Percentiles rank a stretch among this genome's conserved stretches.
Evolutionary conservation across 2,113 vertebrate genomes (phyloP).

Genomic region (Todiramphus chloris): DNA sequence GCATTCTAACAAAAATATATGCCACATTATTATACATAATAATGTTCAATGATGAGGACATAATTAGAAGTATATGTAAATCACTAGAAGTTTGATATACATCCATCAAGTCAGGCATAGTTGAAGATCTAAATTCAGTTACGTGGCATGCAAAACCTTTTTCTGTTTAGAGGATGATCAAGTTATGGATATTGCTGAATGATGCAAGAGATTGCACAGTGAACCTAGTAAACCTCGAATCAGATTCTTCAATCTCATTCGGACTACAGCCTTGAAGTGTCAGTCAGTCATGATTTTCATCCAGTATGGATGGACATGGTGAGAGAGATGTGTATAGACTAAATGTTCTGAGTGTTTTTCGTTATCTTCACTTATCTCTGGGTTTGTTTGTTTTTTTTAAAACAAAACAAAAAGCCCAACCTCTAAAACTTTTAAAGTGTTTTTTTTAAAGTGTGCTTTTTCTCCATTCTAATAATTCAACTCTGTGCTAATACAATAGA

Average conservation of each 20-base stretch:
- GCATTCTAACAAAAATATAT: neutral
- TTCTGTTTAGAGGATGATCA: neutral
- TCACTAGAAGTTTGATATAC: neutral
- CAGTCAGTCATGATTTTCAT: neutral
- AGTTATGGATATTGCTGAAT: neutral
- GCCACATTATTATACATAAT: neutral
- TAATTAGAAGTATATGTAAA: conserved; percentile 37
- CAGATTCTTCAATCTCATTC: neutral
- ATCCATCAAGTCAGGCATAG: neutral
- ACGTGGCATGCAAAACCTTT: neutral
- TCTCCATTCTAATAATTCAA: neutral
- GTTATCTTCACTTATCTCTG: neutral
- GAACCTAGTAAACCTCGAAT: neutral
- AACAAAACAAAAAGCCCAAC: neutral
- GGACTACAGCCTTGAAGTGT: neutral
- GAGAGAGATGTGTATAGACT: neutral
- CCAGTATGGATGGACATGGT: neutral
- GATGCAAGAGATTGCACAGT: neutral
- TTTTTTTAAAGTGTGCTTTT: neutral
- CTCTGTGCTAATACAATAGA: neutral
- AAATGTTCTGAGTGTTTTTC: neutral
- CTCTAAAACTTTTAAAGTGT: neutral
- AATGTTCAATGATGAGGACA: conserved; percentile 5
- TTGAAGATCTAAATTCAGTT: neutral
- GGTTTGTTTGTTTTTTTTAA: neutral